A percentile compares a stretch with the other conserved stretches of the same genome.
Evolutionary conservation across 2,888 invertebrate genomes (phyloP).

Genomic region (Stenodema calcarata): DNA sequence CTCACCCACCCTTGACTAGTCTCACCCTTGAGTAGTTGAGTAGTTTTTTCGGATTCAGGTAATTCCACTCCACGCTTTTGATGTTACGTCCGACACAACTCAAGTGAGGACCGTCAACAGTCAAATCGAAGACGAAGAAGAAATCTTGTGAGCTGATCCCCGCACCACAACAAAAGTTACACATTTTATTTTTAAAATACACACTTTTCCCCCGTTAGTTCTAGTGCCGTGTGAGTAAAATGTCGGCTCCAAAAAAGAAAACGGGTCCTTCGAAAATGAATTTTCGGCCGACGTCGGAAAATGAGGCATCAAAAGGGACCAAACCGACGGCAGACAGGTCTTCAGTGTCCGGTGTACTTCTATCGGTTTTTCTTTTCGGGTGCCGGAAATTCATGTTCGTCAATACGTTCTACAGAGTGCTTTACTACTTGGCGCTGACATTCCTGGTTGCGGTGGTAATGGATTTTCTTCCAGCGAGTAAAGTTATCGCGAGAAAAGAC

Average conservation of each 20-base stretch:
- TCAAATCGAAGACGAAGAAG: no score
- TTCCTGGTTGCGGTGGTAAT: constrained; percentile 84
- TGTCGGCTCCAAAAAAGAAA: not conserved
- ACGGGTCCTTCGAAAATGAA: constrained; percentile 62
- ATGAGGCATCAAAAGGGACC: constrained; percentile 68
- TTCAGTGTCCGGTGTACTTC: constrained; percentile 79
- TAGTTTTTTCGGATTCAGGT: no score
- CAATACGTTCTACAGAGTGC: constrained; percentile 84
- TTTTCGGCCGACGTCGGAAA: constrained; percentile 66
- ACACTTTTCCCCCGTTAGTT: not conserved
- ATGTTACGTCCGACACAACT: no score
- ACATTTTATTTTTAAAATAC: not conserved
- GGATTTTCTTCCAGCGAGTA: constrained; percentile 83
- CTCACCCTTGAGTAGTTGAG: no score
- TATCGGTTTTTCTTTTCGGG: constrained; percentile 82
- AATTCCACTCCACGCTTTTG: no score
- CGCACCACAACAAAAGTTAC: not conserved
- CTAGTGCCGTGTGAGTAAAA: not conserved
- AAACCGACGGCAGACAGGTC: constrained; percentile 85
- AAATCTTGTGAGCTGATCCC: not conserved
- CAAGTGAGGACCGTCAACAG: no score
- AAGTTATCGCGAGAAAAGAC: constrained; percentile 89
- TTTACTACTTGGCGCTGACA: constrained; percentile 80
- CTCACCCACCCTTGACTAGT: no score
- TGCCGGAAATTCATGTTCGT: constrained; percentile 89